Base-by-base conservation (phyloP, 2,113 vertebrate species). In the Laterallus jamaicensis region DNA sequence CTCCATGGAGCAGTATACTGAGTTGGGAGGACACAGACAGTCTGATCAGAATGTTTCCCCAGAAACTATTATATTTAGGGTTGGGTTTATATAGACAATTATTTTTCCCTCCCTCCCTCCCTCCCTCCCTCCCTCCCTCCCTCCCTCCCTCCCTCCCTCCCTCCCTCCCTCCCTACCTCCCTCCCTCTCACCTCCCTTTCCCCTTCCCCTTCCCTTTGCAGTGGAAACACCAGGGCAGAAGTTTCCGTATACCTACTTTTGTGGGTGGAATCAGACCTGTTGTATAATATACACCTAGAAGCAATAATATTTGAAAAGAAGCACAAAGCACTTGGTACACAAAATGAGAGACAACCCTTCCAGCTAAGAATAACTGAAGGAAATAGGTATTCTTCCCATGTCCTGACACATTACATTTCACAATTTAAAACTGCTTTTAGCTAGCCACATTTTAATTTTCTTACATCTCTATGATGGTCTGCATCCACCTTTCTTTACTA, bases 71-170 rank as follows among this genome's bases (percentile, higher is more conserved):
- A 26, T 32, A 52, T 67, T 67, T 55, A 62, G 9, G 5, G 5
- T 66, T 40, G 35, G 6, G 1, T 81, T 81, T 40, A 49, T 35
- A 58, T 1, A 86, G 12, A n/a, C 62, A 40, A 17, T 26, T 71
- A 5, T 47, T 39, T 85, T 1, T 3, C 3, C 10, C 7, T 50
- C 40, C 29, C 5, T 20, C 17, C 10, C 12, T 26, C 37, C 4
- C 9, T n/a, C n/a, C 12, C 26, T 8, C 37, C 4, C 4, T 42
- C 35, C 10, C 10, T 35, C 22, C 1, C 20, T 32, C 29, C 17
- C 15, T 10, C 22, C 6, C 21, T 19, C 24, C 8, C 4, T 20
- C 11, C 1, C 2, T 15, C 18, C 14, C n/a, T 6, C 3, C 11
- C 12, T 44, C 13, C 15, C 25, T 22, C 10, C 5, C 12, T 66